Evolutionary conservation across 2,888 invertebrate species (phyloP).

Genomic region (Drosophila lacicola): DNA sequence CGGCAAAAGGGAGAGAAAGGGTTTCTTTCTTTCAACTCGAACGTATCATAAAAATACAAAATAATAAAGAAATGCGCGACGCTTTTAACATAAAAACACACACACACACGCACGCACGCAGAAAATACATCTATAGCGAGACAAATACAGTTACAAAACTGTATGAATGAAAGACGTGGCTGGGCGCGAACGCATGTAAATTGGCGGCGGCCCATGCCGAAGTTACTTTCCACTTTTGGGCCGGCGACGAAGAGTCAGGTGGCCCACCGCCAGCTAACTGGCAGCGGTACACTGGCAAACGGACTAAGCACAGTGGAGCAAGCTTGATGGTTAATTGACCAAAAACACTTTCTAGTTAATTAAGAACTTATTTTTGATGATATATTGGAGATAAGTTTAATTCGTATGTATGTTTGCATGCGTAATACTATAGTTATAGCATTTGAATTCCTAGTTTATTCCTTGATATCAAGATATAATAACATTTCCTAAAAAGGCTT

Average conservation of each 20-base stretch:
- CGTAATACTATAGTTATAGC: too few relatives aligned
- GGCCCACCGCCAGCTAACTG: slow-evolving; percentile 29
- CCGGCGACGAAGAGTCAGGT: slow-evolving; percentile 58
- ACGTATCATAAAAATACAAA: slow-evolving; percentile 60
- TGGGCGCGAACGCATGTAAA: slow-evolving; percentile 63
- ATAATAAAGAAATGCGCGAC: slow-evolving; percentile 68
- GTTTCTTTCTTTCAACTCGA: slow-evolving; percentile 62
- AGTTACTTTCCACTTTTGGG: slow-evolving; percentile 76
- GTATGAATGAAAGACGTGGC: slow-evolving; percentile 56
- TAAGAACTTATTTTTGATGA: neutral
- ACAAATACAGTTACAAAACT: slow-evolving; percentile 17
- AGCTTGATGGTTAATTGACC: neutral
- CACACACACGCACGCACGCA: neutral
- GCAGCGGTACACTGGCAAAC: slow-evolving; percentile 26
- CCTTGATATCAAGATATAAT: too few relatives aligned
- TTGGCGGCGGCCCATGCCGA: slow-evolving; percentile 55
- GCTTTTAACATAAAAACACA: slow-evolving; percentile 72
- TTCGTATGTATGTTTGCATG: too few relatives aligned
- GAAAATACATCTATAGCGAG: neutral
- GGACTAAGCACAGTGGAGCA: slow-evolving; percentile 46
- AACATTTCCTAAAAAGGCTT: too few relatives aligned
- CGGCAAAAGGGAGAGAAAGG: slow-evolving; percentile 55
- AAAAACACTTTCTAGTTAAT: too few relatives aligned
- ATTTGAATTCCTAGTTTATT: too few relatives aligned
- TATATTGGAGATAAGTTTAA: too few relatives aligned